Evolutionary conservation across 2,888 invertebrate species (phyloP).

Genomic region (Ecliptopera silaceata): DNA sequence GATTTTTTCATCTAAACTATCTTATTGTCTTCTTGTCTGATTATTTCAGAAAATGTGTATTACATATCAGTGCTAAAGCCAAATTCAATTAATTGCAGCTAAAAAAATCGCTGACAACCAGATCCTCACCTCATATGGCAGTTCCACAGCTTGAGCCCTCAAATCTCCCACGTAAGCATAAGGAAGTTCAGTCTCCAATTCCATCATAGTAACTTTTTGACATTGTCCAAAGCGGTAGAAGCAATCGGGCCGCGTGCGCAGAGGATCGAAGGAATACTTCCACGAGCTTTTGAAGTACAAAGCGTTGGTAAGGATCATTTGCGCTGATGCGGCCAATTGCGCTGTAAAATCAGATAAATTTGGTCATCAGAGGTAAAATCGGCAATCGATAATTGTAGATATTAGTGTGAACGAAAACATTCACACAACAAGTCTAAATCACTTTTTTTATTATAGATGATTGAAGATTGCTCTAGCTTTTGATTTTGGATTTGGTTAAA

Average conservation of each 20-base stretch:
- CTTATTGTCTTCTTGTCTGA: too few species aligned
- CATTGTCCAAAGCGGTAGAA: constrained; percentile 79
- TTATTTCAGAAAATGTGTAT: too few species aligned
- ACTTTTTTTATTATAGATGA: too few species aligned
- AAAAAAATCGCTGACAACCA: neutral
- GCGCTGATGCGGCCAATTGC: constrained; percentile 69
- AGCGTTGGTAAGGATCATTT: constrained; percentile 84
- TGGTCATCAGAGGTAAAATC: too few species aligned
- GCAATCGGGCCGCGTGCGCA: constrained; percentile 74
- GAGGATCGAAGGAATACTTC: constrained; percentile 81
- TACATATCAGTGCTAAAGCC: too few species aligned
- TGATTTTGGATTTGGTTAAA: too few species aligned
- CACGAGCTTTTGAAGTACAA: constrained; percentile 87
- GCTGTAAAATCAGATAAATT: constrained; percentile 57
- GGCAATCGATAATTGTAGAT: too few species aligned
- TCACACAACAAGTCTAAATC: too few species aligned
- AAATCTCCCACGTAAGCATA: constrained; percentile 82
- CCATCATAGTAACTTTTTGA: constrained; percentile 83
- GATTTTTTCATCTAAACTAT: too few species aligned
- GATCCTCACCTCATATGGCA: constrained; percentile 84
- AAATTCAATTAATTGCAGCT: too few species aligned
- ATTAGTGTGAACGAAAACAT: too few species aligned
- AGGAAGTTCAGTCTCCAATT: constrained; percentile 77
- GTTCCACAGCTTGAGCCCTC: constrained; percentile 84
- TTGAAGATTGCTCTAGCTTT: too few species aligned